Base-by-base conservation (phyloP, 2,113 vertebrate genomes). In the Tympanuchus pallidicinctus region DNA sequence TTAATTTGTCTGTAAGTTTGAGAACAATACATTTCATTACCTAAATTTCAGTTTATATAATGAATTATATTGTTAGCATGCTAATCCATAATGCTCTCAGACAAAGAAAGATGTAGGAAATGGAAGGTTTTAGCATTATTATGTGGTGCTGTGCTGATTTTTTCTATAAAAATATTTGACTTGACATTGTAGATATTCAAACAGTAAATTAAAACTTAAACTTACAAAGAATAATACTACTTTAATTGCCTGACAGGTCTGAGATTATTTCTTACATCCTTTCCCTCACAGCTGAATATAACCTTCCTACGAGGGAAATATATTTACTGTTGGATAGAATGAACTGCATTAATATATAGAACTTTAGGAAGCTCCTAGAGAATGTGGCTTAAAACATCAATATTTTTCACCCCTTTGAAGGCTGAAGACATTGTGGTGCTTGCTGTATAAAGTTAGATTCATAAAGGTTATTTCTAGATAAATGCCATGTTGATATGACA, bases 191-290 rank as follows among this genome's bases (percentile, higher is more conserved):
- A 91, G 11, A 30, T 34, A 96, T 93, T 96, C 74, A 13, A 61
- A 93, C 24, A 91, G 25, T 92, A 89, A 96, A 91, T 95, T 90
- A 95, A 95, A 96, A 92, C 10, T 38, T 95, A 81, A 83, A 88
- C 83, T 77, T 84, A 71, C 52, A 91, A 78, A 54, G 71, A 94
- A 86, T 88, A 93, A 94, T 89, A 47, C 36, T 50, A 67, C 54
- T 91, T 93, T 93, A 94, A 89, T 96, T 82, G 60, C 47, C 45
- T 95, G 74, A 92, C 32, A 93, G 40, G 71, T 24, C 38, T 17
- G 60, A 14, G 57, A 80, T 92, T 97, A 92, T 95, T 94, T 93
- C 90, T 93, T 60, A 89, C 40, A 64, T 90, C 86, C 60, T 52
- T 66, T 95, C 70, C 82, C 0, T 25, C 48, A 91, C 67, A 87